Conservation (phyloP, 2,888 invertebrate species). For the Villa cingulata region DNA sequence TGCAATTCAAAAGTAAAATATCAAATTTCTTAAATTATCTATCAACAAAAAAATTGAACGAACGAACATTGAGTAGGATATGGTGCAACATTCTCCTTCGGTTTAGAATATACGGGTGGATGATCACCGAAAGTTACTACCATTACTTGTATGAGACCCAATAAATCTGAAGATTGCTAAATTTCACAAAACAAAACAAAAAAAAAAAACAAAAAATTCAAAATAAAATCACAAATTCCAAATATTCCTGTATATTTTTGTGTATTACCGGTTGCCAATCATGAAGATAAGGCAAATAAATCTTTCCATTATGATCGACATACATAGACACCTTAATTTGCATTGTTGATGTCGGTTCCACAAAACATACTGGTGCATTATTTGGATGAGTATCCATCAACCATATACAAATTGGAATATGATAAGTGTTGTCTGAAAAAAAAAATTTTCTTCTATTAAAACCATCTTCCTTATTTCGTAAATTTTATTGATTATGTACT, state of each 20-base stretch:
- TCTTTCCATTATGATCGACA: slow-evolving; percentile 90
- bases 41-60: too few species aligned
- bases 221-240: slow-evolving; percentile 8
- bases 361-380: slow-evolving; percentile 89
- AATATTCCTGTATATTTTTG: neutral
- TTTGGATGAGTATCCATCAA: slow-evolving; percentile 94
- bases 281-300: slow-evolving; percentile 91
- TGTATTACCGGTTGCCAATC: slow-evolving; percentile 69
- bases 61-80: slow-evolving; percentile 38
- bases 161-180: slow-evolving; percentile 61
- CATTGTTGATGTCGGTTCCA: slow-evolving; percentile 91
- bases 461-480: neutral
- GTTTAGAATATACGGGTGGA: slow-evolving; percentile 82
- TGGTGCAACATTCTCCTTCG: slow-evolving; percentile 41
- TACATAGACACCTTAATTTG: slow-evolving; percentile 86
- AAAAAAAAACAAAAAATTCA: slow-evolving; percentile 8
- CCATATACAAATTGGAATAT: slow-evolving; percentile 95
- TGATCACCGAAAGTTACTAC: slow-evolving; percentile 84
- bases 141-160: slow-evolving; percentile 82
- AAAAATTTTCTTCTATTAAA: neutral
- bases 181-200: slow-evolving; percentile 15
- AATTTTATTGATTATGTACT: slow-evolving; percentile 36
- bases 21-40: neutral
- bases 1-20: slow-evolving; percentile 15
- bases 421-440: slow-evolving; percentile 58